Evolutionary conservation across 2,113 vertebrate species (phyloP).

Genomic region (Laticauda colubrina): DNA sequence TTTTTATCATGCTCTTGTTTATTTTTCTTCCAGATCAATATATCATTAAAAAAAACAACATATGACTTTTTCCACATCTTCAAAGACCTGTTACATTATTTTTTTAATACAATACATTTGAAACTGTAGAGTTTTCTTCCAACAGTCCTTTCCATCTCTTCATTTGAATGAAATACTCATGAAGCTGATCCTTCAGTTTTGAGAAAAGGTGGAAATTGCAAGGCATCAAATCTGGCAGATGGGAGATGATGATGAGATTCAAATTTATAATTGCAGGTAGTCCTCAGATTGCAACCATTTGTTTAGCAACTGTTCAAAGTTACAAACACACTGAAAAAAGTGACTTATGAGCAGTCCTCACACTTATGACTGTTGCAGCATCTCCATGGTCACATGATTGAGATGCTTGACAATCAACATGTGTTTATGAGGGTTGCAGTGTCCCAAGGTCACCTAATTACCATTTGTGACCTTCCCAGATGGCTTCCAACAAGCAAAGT

Average conservation of each 20-base stretch:
- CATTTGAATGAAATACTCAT: background rate
- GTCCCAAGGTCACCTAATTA: background rate
- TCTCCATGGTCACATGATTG: background rate
- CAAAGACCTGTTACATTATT: background rate
- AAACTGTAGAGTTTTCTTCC: background rate
- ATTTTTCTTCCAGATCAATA: background rate
- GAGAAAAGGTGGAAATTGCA: background rate
- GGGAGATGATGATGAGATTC: background rate
- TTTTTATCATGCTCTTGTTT: background rate
- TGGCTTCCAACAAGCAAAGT: background rate
- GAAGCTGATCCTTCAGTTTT: background rate
- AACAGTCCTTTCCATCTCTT: background rate
- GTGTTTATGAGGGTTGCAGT: background rate
- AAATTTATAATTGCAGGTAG: background rate
- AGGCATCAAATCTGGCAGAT: background rate
- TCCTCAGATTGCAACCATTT: background rate
- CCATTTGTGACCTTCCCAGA: background rate
- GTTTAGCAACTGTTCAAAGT: background rate
- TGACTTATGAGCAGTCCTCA: background rate
- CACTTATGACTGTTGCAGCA: background rate
- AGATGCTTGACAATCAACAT: background rate
- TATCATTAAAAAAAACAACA: background rate
- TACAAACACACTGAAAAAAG: background rate
- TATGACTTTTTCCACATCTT: background rate
- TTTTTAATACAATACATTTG: background rate